These are phyloP conservation scores for Drosophila paucipuncta DNA, from an alignment of 2,888 invertebrate genomes.

Conservation along the genomic window DNA sequence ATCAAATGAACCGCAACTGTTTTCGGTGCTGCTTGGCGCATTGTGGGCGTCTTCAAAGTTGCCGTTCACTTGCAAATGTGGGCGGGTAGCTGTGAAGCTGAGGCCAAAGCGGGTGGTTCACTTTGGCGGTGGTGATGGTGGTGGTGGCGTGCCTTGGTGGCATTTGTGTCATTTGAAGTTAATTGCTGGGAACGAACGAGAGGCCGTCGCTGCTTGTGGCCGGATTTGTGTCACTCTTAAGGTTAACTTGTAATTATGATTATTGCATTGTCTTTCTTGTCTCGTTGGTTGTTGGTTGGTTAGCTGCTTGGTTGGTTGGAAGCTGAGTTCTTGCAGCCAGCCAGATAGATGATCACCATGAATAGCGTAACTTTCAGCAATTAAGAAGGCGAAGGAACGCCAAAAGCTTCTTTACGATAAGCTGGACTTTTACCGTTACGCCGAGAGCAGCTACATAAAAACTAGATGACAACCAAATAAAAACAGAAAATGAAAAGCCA, in stretches of 20 bases:
- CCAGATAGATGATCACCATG: conserved; percentile 4
- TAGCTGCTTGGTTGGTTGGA: conserved; percentile 28
- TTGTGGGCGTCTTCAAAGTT: conserved; percentile 77
- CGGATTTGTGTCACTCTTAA: conserved; percentile 80
- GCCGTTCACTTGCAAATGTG: conserved; percentile 77
- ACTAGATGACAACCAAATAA: conserved; percentile 23
- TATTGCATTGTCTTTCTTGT: conserved; percentile 58
- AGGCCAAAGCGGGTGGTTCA: conserved; percentile 47
- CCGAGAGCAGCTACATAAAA: conserved; percentile 40
- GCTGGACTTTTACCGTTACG: conserved; percentile 46
- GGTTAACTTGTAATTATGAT: conserved; percentile 81
- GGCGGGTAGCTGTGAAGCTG: conserved; percentile 41
- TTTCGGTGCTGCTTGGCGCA: conserved; percentile 38
- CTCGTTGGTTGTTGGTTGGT: conserved; percentile 5
- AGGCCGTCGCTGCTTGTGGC: conserved; percentile 49
- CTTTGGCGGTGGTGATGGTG: conserved; percentile 8
- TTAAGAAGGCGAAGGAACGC: conserved; percentile 42
- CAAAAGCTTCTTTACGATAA: conserved; percentile 45
- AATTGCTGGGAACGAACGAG: conserved; percentile 77
- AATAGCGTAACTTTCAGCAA: conserved; percentile 32
- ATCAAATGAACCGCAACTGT: conserved; percentile 75
- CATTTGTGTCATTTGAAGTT: conserved; percentile 81
- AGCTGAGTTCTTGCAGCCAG: conserved; percentile 53
- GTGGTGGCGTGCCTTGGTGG: conserved; percentile 73
- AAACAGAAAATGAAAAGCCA: conserved; percentile 26